A percentile compares a stretch with the other conserved stretches of the same genome.
These are phyloP conservation scores for Corydoras maculifer DNA, from an alignment of 2,113 vertebrate genomes.

Conservation along the genomic window DNA sequence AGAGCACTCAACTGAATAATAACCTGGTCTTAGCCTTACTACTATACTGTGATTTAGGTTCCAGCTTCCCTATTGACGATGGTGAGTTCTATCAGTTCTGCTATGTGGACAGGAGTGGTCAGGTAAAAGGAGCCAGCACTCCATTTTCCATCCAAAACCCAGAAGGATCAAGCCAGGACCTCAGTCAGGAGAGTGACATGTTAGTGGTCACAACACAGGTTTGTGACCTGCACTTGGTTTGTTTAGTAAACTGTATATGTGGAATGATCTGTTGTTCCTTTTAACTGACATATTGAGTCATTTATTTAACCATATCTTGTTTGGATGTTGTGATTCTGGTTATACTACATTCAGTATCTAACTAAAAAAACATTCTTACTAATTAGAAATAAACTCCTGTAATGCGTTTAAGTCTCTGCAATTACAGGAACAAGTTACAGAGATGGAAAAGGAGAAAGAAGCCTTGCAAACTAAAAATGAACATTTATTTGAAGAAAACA, in stretches of 20 bases:
- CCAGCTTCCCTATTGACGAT: slow-evolving; percentile 68
- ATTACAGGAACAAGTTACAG: slow-evolving; percentile 59
- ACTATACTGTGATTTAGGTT: slow-evolving; percentile 48
- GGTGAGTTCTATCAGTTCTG: slow-evolving; percentile 74
- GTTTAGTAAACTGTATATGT: no score
- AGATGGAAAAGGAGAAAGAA: slow-evolving; percentile 52
- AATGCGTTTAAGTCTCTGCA: neutral
- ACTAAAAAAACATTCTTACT: slow-evolving; percentile 2
- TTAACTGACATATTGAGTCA: no score
- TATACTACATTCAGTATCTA: neutral
- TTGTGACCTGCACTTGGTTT: neutral
- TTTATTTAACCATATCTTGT: neutral
- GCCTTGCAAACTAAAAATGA: slow-evolving; percentile 47
- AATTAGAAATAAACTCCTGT: no score
- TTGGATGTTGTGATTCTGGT: neutral
- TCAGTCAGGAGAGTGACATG: slow-evolving; percentile 54
- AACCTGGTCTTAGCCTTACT: neutral
- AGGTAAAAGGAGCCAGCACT: slow-evolving; percentile 67
- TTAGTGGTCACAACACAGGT: slow-evolving; percentile 70
- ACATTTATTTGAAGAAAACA: slow-evolving; percentile 39
- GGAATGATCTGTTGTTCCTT: no score
- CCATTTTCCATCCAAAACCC: slow-evolving; percentile 61
- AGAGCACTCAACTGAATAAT: neutral
- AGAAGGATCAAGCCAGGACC: slow-evolving; percentile 41
- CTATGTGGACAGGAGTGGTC: slow-evolving; percentile 58